Percentiles rank a stretch among this genome's conserved stretches.
phyloP scores from a whole-genome alignment of 1,140 invertebrate species.

The Papilio polyxenes region DNA sequence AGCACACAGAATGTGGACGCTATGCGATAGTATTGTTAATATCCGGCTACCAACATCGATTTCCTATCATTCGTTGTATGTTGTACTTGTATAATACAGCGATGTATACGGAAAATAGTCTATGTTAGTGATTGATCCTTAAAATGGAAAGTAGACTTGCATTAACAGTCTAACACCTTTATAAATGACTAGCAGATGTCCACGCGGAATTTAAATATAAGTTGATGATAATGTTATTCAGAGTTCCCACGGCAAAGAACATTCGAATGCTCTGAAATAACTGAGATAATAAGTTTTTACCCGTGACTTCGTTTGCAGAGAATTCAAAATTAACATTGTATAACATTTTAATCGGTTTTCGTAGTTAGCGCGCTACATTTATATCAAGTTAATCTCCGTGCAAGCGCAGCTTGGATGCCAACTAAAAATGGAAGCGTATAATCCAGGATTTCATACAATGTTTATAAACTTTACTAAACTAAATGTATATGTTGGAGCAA shows the following conservation, averaged over 20 bases:
- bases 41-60: constrained; percentile 7
- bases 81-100: not conserved
- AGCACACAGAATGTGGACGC: not conserved
- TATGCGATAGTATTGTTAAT: constrained; percentile 25
- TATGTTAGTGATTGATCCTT: not conserved
- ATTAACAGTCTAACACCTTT: not conserved
- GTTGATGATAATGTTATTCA: too few species aligned
- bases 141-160: not conserved
- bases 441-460: not conserved
- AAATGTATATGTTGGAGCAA: not conserved
- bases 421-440: not conserved
- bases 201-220: too few species aligned
- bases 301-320: too few species aligned
- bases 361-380: not conserved
- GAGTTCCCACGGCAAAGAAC: too few species aligned
- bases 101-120: not conserved
- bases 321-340: too few species aligned
- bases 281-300: too few species aligned
- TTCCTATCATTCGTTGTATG: not conserved
- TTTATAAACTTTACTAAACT: not conserved
- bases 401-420: not conserved
- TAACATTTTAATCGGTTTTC: not conserved
- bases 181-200: too few species aligned
- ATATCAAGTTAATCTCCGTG: not conserved
- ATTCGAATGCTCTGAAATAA: too few species aligned